Percentiles rank a stretch among this genome's conserved stretches.
phyloP scores from a whole-genome alignment of 2,797 vertebrate genomes.

The Pseudopleuronectes americanus region DNA sequence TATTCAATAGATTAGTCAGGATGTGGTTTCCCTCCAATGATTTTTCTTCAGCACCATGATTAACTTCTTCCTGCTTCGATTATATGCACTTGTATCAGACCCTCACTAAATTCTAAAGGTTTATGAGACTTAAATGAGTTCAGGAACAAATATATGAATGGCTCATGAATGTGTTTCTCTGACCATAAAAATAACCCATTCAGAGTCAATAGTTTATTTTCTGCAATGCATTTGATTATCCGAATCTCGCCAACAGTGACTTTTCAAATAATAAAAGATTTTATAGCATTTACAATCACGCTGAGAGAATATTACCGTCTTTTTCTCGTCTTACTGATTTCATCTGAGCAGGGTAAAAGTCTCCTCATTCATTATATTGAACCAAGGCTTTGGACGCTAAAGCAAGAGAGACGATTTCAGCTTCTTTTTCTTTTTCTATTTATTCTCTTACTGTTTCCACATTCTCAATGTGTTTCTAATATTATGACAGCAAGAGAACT shows the following conservation, averaged over 20 bases:
- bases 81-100: conserved; percentile 15
- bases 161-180: conserved; percentile 22
- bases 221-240: conserved; percentile 27
- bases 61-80: neutral
- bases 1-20: conserved; percentile 39
- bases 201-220: conserved; percentile 36
- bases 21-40: conserved; percentile 18
- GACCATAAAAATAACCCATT: conserved; percentile 30
- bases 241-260: neutral
- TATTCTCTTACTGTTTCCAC: conserved; percentile 14
- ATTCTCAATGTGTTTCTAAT: neutral
- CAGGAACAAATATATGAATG: conserved; percentile 23
- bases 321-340: conserved; percentile 6
- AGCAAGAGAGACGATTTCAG: conserved; percentile 14
- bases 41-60: conserved; percentile 4
- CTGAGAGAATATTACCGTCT: neutral
- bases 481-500: conserved; percentile 11
- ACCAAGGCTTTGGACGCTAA: conserved; percentile 9
- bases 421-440: conserved; percentile 16
- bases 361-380: conserved; percentile 11
- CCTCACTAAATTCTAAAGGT: conserved; percentile 19
- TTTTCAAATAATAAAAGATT: conserved; percentile 24
- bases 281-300: conserved; percentile 6
- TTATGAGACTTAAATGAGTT: conserved; percentile 24
- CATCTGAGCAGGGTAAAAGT: conserved; percentile 8